Evolutionary conservation across 2,888 invertebrate genomes (phyloP), one percentile per base, ranked within the genome.

Genomic region (Torymus texanus): DNA sequence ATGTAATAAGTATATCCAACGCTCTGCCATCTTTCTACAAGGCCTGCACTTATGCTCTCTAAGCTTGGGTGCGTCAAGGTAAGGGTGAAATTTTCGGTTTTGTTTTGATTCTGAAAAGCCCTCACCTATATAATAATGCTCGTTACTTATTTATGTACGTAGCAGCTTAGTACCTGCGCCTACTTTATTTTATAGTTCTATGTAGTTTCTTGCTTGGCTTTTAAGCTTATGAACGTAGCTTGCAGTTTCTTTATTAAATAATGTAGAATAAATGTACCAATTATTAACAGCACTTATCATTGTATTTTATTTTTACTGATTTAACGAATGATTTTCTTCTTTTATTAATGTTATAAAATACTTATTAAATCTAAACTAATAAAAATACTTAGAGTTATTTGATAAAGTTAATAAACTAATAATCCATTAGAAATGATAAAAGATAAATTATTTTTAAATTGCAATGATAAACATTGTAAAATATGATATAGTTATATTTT

Each of bases 61-160:
- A 81, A 81, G 79, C 81, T 81, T 81, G 73, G 79, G 81, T 81
- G 77, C 51, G 68, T 79, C 66, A 79, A 81, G 81, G 81, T 81
- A 81, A 81, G 81, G 81, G 81, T 76, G 76, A 79, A 51, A 72
- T 72, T 77, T 78, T 56, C 61, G 74, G 77, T 61, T 73, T 77
- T 50, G 65, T 63, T 55, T 75, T 51, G 13, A 65, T 71, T 62
- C 56, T 67, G 21, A 61, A 68, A 70, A 68, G 24, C 76, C 68
- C 59, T 76, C 67, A 66, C 63, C 76, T 70, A 51, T n/a, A n/a
- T 11, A 41, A 41, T 41, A 41, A 41, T 8, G 41, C 41, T 59
- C 53, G 53, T 50, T 58, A 71, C 50, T 59, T 41, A 24, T 71
- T 59, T 70, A 50, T 70, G 11, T 16, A 58, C 29, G 18, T 58